Evolutionary conservation across 2,888 invertebrate species (phyloP), one percentile per base, ranked within the genome.

Genomic region (Xanthorhoe spadicearia): DNA sequence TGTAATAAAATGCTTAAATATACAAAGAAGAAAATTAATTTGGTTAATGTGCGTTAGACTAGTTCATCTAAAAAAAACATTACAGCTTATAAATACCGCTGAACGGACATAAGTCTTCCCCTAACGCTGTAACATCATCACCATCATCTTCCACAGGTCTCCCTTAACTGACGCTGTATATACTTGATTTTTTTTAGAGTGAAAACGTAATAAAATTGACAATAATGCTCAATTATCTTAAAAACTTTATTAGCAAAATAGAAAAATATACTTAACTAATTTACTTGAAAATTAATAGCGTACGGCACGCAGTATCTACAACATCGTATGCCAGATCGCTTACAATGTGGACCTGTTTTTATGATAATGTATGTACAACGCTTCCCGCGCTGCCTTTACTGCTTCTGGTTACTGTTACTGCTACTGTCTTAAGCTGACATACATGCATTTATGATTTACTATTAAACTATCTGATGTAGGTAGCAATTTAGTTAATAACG

Each of bases 261-360:
- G 6, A 46, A 46, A 46, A 10, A 6, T 17, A n/a, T n/a, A n/a
- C n/a, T n/a, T n/a, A n/a, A n/a, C n/a, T n/a, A n/a, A n/a, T n/a
- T n/a, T n/a, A n/a, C n/a, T n/a, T n/a, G n/a, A n/a, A n/a, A n/a
- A n/a, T 48, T 17, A 1, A 48, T 4, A 23, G 23, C 23, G 15
- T 48, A 17, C 17, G 13, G 38, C 4, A 1, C 8, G 48, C 17
- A n/a, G 15, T 13, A 43, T 46, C 38, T 38, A 43, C 35, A 7
- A 23, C 15, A 9, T 62, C 53, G 32, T 59, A 18, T 67, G 59
- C 60, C 49, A 67, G 66, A 55, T 35, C 63, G 15, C 32, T 52
- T 80, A 80, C 78, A 78, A 76, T 73, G 77, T 79, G 77, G 71
- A 69, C 70, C 72, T 71, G 73, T 78, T 79, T 79, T 82, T 82